Evolutionary conservation across 2,113 vertebrate species (phyloP).

Genomic region (Phocoena phocoena): DNA sequence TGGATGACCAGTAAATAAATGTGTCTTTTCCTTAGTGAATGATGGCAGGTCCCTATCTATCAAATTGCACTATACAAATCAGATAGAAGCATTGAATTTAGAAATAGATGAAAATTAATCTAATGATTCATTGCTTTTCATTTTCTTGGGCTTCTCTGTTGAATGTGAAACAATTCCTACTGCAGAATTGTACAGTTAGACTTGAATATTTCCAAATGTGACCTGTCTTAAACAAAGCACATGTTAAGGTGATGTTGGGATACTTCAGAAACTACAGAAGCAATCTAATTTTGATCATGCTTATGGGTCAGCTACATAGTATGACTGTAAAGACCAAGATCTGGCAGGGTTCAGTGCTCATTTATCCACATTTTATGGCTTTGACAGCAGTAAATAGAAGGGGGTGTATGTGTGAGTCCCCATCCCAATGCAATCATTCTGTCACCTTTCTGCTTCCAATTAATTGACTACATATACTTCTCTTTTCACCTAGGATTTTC

Average conservation of each 20-base stretch:
- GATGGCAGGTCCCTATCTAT: constrained; percentile 64
- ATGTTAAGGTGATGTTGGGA: background rate
- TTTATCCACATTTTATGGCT: background rate
- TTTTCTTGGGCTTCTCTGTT: background rate
- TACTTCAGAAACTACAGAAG: background rate
- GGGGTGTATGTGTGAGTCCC: background rate
- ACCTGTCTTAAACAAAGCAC: background rate
- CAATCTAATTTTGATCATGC: background rate
- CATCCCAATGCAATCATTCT: background rate
- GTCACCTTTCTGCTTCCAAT: constrained; percentile 4
- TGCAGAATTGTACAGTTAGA: background rate
- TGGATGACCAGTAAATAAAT: constrained; percentile 83
- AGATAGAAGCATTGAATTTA: constrained; percentile 26
- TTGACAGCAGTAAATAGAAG: background rate
- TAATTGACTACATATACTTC: background rate
- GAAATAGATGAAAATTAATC: constrained; percentile 65
- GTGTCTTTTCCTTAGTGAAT: constrained; percentile 78
- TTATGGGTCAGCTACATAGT: background rate
- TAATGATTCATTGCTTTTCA: constrained; percentile 60
- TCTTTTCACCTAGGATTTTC: background rate
- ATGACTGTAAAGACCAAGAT: background rate
- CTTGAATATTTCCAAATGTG: background rate
- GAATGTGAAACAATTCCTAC: background rate
- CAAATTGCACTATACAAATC: constrained; percentile 66
- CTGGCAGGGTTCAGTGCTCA: background rate